Percentiles rank a stretch among this genome's conserved stretches.
These are phyloP conservation scores for Saiga tatarica DNA, from an alignment of 2,113 vertebrate genomes.

Conservation along the genomic window DNA sequence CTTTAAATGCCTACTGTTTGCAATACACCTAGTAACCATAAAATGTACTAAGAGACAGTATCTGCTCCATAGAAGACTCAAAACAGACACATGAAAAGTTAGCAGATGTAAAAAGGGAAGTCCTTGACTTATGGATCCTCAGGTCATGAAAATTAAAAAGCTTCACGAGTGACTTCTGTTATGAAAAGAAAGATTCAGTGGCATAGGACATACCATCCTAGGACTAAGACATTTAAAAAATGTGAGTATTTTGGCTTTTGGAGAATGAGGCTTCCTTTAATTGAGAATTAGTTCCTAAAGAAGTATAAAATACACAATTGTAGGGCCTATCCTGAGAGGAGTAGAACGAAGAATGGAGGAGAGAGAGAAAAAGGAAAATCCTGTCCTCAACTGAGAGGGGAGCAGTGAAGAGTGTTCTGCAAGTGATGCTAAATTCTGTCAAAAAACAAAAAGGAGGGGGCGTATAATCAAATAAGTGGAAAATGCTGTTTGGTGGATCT, in stretches of 20 bases:
- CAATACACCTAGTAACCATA: not conserved
- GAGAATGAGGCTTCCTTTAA: not conserved
- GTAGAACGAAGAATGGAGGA: not conserved
- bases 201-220: not conserved
- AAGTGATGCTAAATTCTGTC: not conserved
- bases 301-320: not conserved
- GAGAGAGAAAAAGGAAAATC: not conserved
- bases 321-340: not conserved
- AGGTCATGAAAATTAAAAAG: slow-evolving; percentile 8
- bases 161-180: not conserved
- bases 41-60: not conserved
- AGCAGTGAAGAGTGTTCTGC: not conserved
- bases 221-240: not conserved
- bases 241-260: not conserved
- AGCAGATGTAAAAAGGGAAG: not conserved
- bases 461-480: not conserved
- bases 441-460: not conserved
- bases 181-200: not conserved
- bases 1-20: not conserved
- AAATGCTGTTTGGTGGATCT: slow-evolving; percentile 18
- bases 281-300: not conserved
- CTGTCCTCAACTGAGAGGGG: not conserved
- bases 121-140: not conserved
- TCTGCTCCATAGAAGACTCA: not conserved
- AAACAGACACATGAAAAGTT: not conserved